phyloP scores from a whole-genome alignment of 2,797 vertebrate genomes.

The Micrastur ruficollis region DNA sequence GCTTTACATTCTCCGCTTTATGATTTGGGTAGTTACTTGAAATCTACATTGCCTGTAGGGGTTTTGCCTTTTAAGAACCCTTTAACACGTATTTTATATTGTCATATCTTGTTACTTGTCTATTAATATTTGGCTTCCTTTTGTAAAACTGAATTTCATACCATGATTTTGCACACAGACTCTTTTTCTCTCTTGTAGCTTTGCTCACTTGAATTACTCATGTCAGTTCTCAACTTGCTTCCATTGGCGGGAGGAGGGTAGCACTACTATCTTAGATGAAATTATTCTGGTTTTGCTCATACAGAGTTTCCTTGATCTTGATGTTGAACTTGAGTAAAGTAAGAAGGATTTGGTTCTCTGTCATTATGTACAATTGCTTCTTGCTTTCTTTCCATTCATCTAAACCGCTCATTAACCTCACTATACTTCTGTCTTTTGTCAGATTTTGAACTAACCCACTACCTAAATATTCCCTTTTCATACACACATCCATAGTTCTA shows the following conservation, averaged over 20 bases:
- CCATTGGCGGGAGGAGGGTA: background rate
- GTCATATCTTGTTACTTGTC: background rate
- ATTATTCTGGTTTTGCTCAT: background rate
- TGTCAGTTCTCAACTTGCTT: background rate
- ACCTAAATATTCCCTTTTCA: background rate
- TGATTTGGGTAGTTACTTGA: background rate
- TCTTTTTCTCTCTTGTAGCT: background rate
- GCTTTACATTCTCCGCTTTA: background rate
- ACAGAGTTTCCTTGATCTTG: background rate
- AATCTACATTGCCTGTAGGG: background rate
- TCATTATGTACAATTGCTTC: background rate
- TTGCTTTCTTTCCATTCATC: background rate
- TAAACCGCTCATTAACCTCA: background rate
- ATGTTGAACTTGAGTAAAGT: background rate
- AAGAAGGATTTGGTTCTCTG: background rate
- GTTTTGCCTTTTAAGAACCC: background rate
- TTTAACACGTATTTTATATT: background rate
- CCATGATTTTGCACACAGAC: background rate
- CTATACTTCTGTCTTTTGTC: background rate
- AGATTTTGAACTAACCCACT: background rate
- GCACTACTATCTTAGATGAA: background rate
- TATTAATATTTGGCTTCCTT: background rate
- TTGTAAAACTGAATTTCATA: background rate
- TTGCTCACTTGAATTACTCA: background rate
- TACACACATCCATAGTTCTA: background rate